These are phyloP conservation scores for Argya squamiceps DNA, from an alignment of 2,797 vertebrate genomes.

Conservation along the genomic window DNA sequence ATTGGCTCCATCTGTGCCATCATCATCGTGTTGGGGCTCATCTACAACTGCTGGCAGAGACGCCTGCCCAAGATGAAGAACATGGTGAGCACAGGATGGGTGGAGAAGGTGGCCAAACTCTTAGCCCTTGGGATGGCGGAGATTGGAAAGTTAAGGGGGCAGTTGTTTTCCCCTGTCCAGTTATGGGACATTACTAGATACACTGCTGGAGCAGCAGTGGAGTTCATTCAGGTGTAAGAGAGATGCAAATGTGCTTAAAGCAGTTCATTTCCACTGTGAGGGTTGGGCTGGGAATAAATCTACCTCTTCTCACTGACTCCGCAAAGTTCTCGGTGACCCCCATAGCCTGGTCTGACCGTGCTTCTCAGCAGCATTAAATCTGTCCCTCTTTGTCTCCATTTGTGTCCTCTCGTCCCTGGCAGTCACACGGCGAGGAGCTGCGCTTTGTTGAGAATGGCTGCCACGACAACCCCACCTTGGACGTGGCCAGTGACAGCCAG, in stretches of 20 bases:
- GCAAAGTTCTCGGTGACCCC: neutral
- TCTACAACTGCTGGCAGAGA: constrained; percentile 97
- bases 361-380: neutral
- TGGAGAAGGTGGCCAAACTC: neutral
- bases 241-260: neutral
- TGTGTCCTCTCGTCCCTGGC: neutral
- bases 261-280: neutral
- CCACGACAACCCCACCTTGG: constrained; percentile 96
- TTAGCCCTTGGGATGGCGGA: neutral
- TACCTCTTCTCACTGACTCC: neutral
- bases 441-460: constrained; percentile 97
- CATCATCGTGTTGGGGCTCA: constrained; percentile 92
- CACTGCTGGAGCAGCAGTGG: neutral
- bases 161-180: neutral
- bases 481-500: constrained; percentile 91
- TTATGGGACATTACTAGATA: neutral
- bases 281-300: neutral
- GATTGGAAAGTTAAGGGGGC: neutral
- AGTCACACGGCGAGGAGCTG: constrained; percentile 91
- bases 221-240: neutral
- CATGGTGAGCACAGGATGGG: constrained; percentile 74
- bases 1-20: constrained; percentile 94
- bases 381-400: neutral
- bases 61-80: constrained; percentile 90
- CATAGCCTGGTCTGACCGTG: neutral